Evolutionary conservation across 1,140 invertebrate species (phyloP).

Genomic region (Asobara japonica): DNA sequence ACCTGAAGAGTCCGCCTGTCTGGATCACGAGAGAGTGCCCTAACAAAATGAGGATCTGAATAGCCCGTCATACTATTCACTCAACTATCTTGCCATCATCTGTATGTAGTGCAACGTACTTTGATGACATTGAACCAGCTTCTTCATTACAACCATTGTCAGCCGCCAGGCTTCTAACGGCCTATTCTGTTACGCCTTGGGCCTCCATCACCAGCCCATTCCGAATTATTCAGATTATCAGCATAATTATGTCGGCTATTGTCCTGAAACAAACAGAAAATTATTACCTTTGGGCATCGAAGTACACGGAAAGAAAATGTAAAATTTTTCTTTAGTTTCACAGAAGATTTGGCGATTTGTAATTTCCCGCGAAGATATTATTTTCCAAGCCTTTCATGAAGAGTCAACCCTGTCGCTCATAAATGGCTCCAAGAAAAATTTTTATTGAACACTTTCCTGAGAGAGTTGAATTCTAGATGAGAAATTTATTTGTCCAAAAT

Average conservation of each 20-base stretch:
- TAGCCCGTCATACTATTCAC: slow-evolving; percentile 65
- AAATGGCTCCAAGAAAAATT: no score
- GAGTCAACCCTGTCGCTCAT: no score
- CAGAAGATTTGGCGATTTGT: no score
- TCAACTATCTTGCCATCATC: slow-evolving; percentile 42
- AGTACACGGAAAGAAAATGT: no score
- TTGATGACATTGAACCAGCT: background rate
- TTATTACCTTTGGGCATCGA: no score
- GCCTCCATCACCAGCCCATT: background rate
- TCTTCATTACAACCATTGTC: background rate
- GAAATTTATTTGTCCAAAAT: no score
- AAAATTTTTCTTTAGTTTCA: no score
- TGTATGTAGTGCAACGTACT: background rate
- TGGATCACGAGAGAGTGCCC: slow-evolving; percentile 72
- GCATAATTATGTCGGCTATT: background rate
- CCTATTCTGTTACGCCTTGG: background rate
- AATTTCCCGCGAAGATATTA: no score
- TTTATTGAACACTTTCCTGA: no score
- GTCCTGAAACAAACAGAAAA: background rate
- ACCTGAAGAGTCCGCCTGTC: slow-evolving; percentile 71
- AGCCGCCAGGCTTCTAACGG: background rate
- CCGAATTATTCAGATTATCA: background rate
- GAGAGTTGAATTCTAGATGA: no score
- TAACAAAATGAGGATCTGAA: slow-evolving; percentile 73
- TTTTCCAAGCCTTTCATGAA: no score